Conservation (phyloP, 2,113 vertebrate genomes). For the Chaetura pelagica region DNA sequence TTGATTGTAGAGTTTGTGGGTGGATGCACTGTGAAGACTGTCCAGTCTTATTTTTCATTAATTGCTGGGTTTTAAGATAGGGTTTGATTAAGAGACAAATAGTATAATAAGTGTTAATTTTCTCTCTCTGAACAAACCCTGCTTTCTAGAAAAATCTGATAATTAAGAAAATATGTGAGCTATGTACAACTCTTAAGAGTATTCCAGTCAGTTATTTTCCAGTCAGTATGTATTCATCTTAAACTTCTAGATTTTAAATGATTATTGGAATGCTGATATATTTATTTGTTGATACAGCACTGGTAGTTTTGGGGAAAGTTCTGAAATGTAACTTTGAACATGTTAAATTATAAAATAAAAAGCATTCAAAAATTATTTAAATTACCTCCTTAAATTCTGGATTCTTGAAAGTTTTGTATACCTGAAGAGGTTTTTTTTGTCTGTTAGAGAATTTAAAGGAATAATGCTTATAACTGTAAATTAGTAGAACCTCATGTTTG, state of each 20-base stretch:
- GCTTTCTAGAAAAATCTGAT: not conserved
- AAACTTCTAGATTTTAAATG: not conserved
- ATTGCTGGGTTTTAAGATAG: conserved; percentile 57
- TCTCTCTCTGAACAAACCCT: conserved; percentile 55
- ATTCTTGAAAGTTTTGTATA: not conserved
- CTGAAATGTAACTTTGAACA: not conserved
- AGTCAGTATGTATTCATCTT: not conserved
- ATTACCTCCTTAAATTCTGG: not conserved
- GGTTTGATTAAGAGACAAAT: conserved; percentile 65
- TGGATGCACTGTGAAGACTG: conserved; percentile 38
- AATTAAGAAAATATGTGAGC: not conserved
- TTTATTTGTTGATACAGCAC: not conserved
- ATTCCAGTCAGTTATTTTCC: not conserved
- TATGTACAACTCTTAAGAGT: not conserved
- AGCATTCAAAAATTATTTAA: not conserved
- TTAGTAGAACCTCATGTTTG: not conserved
- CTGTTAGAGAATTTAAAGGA: not conserved
- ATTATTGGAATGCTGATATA: not conserved
- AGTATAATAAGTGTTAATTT: conserved; percentile 61
- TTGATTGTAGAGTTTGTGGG: conserved; percentile 52
- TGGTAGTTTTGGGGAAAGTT: not conserved
- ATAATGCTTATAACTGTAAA: not conserved
- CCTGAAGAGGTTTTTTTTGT: not conserved
- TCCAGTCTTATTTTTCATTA: conserved; percentile 66
- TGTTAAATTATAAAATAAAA: not conserved